A percentile compares a stretch with the other conserved stretches of the same genome.
phyloP scores from a whole-genome alignment of 2,113 vertebrate species.

The Tapirus terrestris region DNA sequence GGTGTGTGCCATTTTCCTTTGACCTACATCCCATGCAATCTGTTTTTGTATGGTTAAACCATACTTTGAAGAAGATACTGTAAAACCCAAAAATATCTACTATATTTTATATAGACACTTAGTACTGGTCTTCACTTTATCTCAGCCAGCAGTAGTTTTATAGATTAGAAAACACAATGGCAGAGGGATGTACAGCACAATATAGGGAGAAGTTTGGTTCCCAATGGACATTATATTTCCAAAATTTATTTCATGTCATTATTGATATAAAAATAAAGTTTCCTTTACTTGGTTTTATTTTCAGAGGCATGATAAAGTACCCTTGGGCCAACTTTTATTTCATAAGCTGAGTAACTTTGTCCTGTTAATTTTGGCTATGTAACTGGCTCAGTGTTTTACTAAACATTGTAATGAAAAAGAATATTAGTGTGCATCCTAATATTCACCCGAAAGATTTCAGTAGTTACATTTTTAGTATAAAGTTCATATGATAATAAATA shows the following conservation, averaged over 20 bases:
- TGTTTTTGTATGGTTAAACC: background rate
- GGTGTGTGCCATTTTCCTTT: background rate
- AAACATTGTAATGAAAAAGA: background rate
- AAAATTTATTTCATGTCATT: background rate
- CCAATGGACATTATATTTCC: background rate
- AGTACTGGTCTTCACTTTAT: background rate
- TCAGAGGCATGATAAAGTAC: background rate
- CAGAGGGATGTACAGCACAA: background rate
- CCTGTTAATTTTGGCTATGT: background rate
- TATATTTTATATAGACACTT: background rate
- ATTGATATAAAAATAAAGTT: background rate
- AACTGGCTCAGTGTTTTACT: background rate
- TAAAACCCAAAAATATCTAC: background rate
- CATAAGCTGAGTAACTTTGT: background rate
- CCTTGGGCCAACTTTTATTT: background rate
- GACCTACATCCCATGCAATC: background rate
- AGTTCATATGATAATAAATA: background rate
- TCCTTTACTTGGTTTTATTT: background rate
- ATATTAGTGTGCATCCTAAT: background rate
- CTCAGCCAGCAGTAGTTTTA: background rate
- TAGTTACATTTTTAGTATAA: background rate
- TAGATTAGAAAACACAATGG: background rate
- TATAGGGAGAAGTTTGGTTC: background rate
- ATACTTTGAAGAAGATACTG: background rate
- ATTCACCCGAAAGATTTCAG: background rate